Evolutionary conservation across 2,888 invertebrate genomes (phyloP).

Genomic region (Dilophus febrilis): DNA sequence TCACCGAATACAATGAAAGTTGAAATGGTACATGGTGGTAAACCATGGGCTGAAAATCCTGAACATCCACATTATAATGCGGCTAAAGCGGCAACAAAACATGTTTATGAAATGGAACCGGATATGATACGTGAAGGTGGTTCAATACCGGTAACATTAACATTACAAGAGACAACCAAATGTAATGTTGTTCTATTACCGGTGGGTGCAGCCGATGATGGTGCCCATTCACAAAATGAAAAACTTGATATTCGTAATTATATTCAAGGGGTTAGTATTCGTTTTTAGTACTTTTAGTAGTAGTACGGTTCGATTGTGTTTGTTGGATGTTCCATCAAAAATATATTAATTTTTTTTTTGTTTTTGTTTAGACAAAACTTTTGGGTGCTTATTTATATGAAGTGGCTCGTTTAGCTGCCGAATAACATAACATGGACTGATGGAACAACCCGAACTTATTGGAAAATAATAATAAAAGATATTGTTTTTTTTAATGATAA

Average conservation of each 20-base stretch:
- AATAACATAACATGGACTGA: too few species aligned
- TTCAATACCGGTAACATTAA: slow-evolving; percentile 90
- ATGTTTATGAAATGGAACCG: slow-evolving; percentile 76
- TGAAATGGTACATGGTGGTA: slow-evolving; percentile 54
- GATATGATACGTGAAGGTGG: slow-evolving; percentile 95
- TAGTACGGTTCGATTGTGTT: too few species aligned
- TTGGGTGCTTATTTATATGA: slow-evolving; percentile 81
- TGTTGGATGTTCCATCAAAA: too few species aligned
- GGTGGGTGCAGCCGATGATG: slow-evolving; percentile 84
- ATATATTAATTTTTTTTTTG: slow-evolving; percentile 4
- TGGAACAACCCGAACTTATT: too few species aligned
- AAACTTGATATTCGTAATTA: slow-evolving; percentile 87
- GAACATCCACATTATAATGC: slow-evolving; percentile 85
- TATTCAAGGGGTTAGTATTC: slow-evolving; percentile 66
- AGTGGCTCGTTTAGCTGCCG: slow-evolving; percentile 41
- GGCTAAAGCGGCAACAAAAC: slow-evolving; percentile 60
- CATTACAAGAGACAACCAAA: slow-evolving; percentile 79
- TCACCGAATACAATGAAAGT: slow-evolving; percentile 71
- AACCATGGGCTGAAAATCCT: slow-evolving; percentile 87
- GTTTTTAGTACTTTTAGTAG: too few species aligned
- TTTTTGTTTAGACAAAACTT: slow-evolving; percentile 64
- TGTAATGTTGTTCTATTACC: slow-evolving; percentile 90
- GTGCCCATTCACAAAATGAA: slow-evolving; percentile 98
- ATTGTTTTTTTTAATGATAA: too few species aligned
- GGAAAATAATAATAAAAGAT: too few species aligned